Conservation (phyloP, 2,113 vertebrate species). For the Lycocorax pyrrhopterus region DNA sequence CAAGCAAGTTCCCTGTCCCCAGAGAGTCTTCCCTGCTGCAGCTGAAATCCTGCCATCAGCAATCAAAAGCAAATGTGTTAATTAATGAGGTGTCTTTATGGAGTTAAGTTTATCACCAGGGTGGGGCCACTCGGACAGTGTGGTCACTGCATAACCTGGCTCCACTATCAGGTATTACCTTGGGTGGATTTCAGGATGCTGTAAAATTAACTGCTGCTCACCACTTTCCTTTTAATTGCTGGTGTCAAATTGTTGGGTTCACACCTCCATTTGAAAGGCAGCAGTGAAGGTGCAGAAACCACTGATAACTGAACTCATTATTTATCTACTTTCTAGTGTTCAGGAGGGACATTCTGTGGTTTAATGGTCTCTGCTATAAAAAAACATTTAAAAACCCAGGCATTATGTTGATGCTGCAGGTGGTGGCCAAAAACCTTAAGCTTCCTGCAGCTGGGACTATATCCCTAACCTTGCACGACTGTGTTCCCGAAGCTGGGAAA, state of each 20-base stretch:
- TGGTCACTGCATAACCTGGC: not conserved
- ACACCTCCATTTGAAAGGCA: not conserved
- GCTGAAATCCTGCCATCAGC: not conserved
- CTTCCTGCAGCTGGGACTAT: accelerated
- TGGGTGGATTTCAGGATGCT: not conserved
- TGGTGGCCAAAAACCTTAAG: not conserved
- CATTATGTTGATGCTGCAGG: not conserved
- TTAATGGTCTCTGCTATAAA: not conserved
- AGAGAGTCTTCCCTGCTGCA: not conserved
- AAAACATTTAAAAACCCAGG: not conserved
- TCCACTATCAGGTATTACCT: not conserved
- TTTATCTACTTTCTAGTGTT: not conserved
- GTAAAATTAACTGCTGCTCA: not conserved
- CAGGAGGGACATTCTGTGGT: not conserved
- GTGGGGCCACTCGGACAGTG: accelerated
- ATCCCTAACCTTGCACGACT: accelerated
- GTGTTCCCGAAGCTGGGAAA: not conserved
- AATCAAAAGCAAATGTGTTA: not conserved
- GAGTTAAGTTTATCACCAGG: not conserved
- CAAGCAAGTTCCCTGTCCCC: not conserved
- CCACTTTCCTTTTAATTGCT: not conserved
- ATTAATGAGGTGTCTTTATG: not conserved
- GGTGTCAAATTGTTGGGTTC: not conserved
- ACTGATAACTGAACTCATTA: not conserved
- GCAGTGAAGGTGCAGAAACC: not conserved